Conservation (phyloP, 2,113 vertebrate species). For the Hypanus sabinus region DNA sequence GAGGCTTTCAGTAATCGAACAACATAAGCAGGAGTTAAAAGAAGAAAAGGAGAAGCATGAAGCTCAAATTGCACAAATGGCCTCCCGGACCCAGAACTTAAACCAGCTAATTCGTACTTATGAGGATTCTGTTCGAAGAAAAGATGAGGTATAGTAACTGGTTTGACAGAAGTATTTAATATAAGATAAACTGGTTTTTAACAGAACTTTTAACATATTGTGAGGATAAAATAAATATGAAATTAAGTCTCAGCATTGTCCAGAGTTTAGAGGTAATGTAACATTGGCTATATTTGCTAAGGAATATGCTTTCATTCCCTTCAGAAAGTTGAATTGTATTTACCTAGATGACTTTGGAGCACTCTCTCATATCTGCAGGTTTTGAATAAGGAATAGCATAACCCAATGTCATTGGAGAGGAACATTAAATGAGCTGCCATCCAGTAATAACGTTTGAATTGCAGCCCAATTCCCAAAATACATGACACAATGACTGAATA, state of each 20-base stretch:
- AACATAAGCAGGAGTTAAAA: slow-evolving; percentile 72
- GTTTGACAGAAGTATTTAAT: background rate
- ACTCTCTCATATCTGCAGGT: background rate
- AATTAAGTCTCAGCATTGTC: background rate
- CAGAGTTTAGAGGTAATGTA: background rate
- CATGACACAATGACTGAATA: background rate
- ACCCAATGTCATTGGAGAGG: background rate
- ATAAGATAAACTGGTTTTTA: background rate
- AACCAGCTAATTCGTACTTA: slow-evolving; percentile 74
- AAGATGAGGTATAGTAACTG: slow-evolving; percentile 76
- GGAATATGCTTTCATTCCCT: background rate
- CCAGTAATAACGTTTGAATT: background rate
- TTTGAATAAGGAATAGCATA: background rate
- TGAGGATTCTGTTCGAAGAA: slow-evolving; percentile 73
- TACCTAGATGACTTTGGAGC: background rate
- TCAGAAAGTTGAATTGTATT: background rate
- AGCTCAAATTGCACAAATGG: slow-evolving; percentile 58
- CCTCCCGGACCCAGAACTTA: slow-evolving; percentile 62
- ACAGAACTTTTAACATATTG: background rate
- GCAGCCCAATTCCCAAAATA: background rate
- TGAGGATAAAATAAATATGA: background rate
- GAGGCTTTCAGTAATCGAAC: slow-evolving; percentile 74
- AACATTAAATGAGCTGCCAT: background rate
- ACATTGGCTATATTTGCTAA: background rate
- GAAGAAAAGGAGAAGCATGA: slow-evolving; percentile 70